Evolutionary conservation across 2,888 invertebrate genomes (phyloP).

Genomic region (Elgonia sp.): DNA sequence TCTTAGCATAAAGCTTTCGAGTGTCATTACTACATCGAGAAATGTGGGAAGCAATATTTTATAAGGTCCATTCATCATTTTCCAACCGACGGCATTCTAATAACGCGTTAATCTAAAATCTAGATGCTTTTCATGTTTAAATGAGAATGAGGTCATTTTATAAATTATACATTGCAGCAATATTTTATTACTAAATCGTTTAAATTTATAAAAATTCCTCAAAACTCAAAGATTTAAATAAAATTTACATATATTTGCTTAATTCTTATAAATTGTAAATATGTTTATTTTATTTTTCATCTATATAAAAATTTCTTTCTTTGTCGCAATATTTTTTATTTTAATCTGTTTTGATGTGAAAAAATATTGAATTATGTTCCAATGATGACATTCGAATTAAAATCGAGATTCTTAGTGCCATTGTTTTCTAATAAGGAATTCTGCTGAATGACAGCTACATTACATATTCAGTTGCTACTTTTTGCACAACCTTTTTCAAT

Average conservation of each 20-base stretch:
- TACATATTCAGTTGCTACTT: conserved; percentile 65
- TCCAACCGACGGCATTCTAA: conserved; percentile 65
- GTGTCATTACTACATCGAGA: conserved; percentile 54
- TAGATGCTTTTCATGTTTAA: conserved; percentile 52
- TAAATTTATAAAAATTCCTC: conserved; percentile 2
- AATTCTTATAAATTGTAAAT: too few relatives aligned
- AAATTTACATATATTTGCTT: not conserved
- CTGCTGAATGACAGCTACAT: conserved; percentile 64
- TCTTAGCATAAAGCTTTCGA: conserved; percentile 48
- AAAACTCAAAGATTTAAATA: not conserved
- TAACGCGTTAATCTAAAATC: conserved; percentile 66
- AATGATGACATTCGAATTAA: conserved; percentile 73
- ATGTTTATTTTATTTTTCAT: too few relatives aligned
- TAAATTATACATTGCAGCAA: conserved; percentile 51
- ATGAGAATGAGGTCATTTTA: conserved; percentile 57
- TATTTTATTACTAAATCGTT: conserved; percentile 32
- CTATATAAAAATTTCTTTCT: too few relatives aligned
- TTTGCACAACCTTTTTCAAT: conserved; percentile 67
- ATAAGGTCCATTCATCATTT: conserved; percentile 65
- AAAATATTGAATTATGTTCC: not conserved
- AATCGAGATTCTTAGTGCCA: not conserved
- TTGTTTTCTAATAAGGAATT: conserved; percentile 63
- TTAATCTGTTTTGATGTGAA: too few relatives aligned
- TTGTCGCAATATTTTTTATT: too few relatives aligned
- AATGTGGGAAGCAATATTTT: conserved; percentile 64